These are phyloP conservation scores for Pteropus rufus DNA, from an alignment of 2,797 vertebrate genomes.

Conservation along the genomic window DNA sequence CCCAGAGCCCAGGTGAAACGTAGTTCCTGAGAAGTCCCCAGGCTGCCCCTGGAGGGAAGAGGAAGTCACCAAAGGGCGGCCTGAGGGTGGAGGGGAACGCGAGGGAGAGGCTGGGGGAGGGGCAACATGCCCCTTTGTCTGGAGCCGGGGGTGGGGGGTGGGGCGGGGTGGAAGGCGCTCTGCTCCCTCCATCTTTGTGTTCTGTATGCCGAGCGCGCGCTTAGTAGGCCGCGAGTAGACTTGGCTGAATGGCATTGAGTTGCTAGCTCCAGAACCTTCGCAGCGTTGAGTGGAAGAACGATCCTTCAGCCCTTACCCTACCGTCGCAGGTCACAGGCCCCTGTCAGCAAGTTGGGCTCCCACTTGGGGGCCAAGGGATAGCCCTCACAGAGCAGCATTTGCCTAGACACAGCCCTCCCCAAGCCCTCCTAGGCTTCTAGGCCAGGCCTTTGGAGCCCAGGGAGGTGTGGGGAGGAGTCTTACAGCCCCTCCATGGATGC, in stretches of 20 bases:
- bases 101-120: constrained; percentile 60
- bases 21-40: neutral
- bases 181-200: constrained; percentile 56
- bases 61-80: constrained; percentile 61
- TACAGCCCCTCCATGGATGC: neutral
- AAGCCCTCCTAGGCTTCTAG: neutral
- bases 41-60: constrained; percentile 34
- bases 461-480: neutral
- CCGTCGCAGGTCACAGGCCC: neutral
- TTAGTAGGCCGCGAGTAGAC: constrained; percentile 46
- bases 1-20: constrained; percentile 39
- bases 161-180: constrained; percentile 53
- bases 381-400: rapidly evolving
- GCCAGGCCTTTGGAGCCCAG: neutral
- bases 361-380: neutral
- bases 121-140: constrained; percentile 69
- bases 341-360: neutral
- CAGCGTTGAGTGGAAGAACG: neutral
- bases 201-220: neutral
- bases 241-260: neutral
- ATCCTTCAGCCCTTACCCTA: neutral
- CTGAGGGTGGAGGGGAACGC: neutral
- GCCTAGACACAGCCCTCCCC: neutral
- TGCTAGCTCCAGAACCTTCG: neutral
- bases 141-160: constrained; percentile 46